phyloP scores from a whole-genome alignment of 2,113 vertebrate genomes.

The Apodemus speciosus region DNA sequence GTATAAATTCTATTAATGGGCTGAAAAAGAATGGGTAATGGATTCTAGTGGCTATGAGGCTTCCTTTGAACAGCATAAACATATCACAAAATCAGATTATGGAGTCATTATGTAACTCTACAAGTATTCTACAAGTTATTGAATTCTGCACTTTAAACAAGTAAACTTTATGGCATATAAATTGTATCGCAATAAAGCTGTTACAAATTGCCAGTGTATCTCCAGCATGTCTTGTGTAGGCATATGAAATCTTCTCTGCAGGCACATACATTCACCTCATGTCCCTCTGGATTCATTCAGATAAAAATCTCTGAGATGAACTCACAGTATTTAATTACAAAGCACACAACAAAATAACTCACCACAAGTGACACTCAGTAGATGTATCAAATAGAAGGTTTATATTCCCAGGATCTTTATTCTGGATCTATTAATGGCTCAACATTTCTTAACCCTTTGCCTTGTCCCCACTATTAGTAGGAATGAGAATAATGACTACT shows the following conservation, averaged over 20 bases:
- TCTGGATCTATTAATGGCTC: not conserved
- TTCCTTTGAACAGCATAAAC: not conserved
- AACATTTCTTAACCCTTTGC: not conserved
- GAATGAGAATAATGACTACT: not conserved
- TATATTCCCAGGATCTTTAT: not conserved
- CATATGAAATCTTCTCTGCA: not conserved
- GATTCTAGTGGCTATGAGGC: not conserved
- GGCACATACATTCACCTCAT: not conserved
- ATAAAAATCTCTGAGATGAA: slow-evolving; percentile 40
- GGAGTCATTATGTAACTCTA: not conserved
- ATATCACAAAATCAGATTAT: slow-evolving; percentile 26
- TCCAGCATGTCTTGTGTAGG: not conserved
- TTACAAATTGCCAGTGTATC: slow-evolving; percentile 8
- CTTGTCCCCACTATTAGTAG: not conserved
- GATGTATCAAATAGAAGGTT: not conserved
- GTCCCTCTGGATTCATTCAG: not conserved
- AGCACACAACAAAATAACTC: not conserved
- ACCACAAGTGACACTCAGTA: not conserved
- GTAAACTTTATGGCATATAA: not conserved
- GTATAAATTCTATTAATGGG: not conserved
- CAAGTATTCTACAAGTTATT: not conserved
- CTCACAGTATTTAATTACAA: slow-evolving; percentile 45
- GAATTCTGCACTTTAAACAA: slow-evolving; percentile 12
- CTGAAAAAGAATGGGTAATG: not conserved
- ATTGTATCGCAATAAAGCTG: not conserved